Base-by-base conservation (phyloP, 2,113 vertebrate genomes). In the Sinocyclocheilus maitianheensis region DNA sequence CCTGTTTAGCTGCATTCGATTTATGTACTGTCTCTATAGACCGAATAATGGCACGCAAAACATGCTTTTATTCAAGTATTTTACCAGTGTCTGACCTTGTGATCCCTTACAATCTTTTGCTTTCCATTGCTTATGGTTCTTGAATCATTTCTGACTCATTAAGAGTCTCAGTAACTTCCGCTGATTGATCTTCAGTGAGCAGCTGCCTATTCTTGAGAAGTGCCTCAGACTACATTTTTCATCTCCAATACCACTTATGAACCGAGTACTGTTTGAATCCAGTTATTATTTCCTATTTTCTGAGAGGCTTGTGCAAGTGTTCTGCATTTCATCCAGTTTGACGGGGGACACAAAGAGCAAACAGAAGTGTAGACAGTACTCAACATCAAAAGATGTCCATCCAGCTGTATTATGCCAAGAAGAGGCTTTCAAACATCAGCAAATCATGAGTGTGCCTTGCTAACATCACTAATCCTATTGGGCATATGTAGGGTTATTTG, bases 351-450 rank as follows among this genome's bases (percentile, higher is more conserved):
- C 37, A 81, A 6, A 79, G 34, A 79, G 53, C 13, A 65, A 43
- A 67, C 22, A 46, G 37, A 11, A 62, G 78, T 65, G n/a, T 81
- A 46, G n/a, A 81, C 12, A 26, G 62, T 48, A 63, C 79, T 81
- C 62, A 20, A 26, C 79, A 67, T 81, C 79, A 81, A 63, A 81
- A 81, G 60, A 65, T 65, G 34, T 14, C 55, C 14, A 63, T n/a
- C 34, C 20, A 37, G 30, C 8, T 58, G 26, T 55, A 55, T 51
- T 24, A 26, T n/a, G 46, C 24, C 13, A 51, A 9, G 75, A 77
- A 55, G 76, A 37, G 76, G 22, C 60, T 81, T 67, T 81, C n/a
- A 81, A 12, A 65, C n/a, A 46, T 81, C 37, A 20, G 20, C 9
- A 22, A 37, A 37, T 37, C 18, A 60, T 40, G 18, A 76, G 72